Base-by-base conservation (phyloP, 2,888 invertebrate species). In the Ichneumoninae sp. region DNA sequence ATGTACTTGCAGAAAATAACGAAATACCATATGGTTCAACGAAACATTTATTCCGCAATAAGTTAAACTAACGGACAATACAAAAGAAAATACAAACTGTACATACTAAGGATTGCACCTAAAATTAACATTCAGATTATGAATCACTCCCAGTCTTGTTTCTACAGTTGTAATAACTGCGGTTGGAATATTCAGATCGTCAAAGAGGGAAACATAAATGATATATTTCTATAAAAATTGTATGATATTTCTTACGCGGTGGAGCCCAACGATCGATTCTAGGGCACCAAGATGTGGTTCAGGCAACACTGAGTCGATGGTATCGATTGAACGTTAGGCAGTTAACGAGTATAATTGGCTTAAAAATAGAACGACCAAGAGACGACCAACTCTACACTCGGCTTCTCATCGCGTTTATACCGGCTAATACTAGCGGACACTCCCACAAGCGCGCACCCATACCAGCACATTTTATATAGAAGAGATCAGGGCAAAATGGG, bases 281-380 rank as follows among this genome's bases (percentile, higher is more conserved):
- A 74, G 52, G 68, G 36, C 33, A 50, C 5, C 72, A 70, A 52
- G 50, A 54, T 52, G 66, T 87, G 85, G 82, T 89, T 89, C 80
- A 89, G 90, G 90, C 86, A 88, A 87, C 87, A 82, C 88, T 87
- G 88, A 86, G 83, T 86, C 86, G 87, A 84, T 80, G 88, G 85
- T 92, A 92, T 92, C 91, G 92, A 92, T 92, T 90, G 86, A 87
- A 84, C 88, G 89, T 91, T 90, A 89, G 89, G 88, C 90, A 88
- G 90, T 90, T 91, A 91, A 91, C 89, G 89, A 85, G 88, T 88
- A 60, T 60, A 89, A 89, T 89, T 90, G 89, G 88, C 89, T 92
- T 90, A 89, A 90, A 92, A 92, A 92, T 92, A 91, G 92, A 88
- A 88, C 90, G 88, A 57, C 76, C 81, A 72, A 78, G 78, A 81